Base-by-base conservation (phyloP, 2,888 invertebrate genomes). In the Geotrupes spiniger region DNA sequence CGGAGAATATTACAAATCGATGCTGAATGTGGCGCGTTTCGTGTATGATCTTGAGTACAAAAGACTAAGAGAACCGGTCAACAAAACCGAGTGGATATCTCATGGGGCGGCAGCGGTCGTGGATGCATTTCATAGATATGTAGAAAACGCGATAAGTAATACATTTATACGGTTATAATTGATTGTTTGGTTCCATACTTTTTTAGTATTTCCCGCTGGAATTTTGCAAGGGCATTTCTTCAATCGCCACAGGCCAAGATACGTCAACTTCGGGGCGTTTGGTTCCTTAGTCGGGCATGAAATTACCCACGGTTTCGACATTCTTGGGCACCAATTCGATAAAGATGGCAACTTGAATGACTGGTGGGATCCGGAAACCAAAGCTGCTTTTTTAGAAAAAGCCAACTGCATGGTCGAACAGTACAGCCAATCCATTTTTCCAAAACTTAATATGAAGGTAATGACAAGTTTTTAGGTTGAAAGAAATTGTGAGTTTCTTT, bases 211-310 rank as follows among this genome's bases (percentile, higher is more conserved):
- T 74, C 93, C 94, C 0, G 94, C 94, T 59, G 94, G 93, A 54
- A 93, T 94, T 54, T 78, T 95, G 1, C 94, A 94, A 78, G 93
- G 92, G 1, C 84, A 87, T 1, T 94, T 94, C 81, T 95, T 93
- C 76, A 87, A 84, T 46, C 88, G 89, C 42, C 84, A 89, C 37
- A 84, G 94, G 14, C 94, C 94, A 0, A 84, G 85, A 58, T 95
- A 92, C 70, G 88, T 93, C 88, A 93, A 93, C 71, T 93, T 89
- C 61, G 92, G 92, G 12, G 89, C 90, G 2, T 92, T 94, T 54
- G 93, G 93, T 2, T 91, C 89, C 63, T 89, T 93, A 2, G 92
- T 93, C 63, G 92, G 92, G 0, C 93, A 93, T 67, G 93, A 93
- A 76, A 92, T 94, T 42, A 92, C 92, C 0, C 93, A 93, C 66